phyloP scores from a whole-genome alignment of 1,140 invertebrate species.

The Hycleus phaleratus region DNA sequence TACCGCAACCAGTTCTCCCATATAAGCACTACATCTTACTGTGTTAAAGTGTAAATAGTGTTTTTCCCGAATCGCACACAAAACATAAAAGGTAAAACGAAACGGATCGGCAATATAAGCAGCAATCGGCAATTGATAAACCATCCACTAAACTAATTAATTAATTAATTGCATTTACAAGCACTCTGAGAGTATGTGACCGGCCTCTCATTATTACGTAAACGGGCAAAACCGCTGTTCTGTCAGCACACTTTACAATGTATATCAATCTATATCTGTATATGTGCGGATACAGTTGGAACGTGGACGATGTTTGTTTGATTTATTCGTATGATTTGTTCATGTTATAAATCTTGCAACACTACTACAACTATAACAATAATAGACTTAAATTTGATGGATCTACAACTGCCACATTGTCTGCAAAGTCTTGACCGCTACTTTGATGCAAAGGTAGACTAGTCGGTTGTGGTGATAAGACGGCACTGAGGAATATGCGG shows the following conservation, averaged over 20 bases:
- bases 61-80: conserved; percentile 17
- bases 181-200: conserved; percentile 11
- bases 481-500: conserved; percentile 11
- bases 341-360: conserved; percentile 13
- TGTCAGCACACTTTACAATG: neutral
- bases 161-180: conserved; percentile 28
- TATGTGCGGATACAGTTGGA: no score
- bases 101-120: conserved; percentile 16
- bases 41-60: conserved; percentile 29
- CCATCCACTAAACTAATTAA: conserved; percentile 27
- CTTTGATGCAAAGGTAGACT: neutral
- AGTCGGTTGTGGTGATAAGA: conserved; percentile 2
- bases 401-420: neutral
- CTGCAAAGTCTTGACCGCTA: conserved; percentile 2
- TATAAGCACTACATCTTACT: conserved; percentile 9
- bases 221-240: neutral
- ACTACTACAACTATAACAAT: neutral
- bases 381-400: no score
- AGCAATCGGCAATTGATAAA: conserved; percentile 30
- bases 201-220: conserved; percentile 7
- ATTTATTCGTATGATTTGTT: conserved; percentile 15
- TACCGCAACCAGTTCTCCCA: conserved; percentile 15
- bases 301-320: neutral
- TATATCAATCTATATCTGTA: no score
- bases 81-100: conserved; percentile 21